phyloP scores from a whole-genome alignment of 2,888 invertebrate genomes.

The Stenodema calcarata region DNA sequence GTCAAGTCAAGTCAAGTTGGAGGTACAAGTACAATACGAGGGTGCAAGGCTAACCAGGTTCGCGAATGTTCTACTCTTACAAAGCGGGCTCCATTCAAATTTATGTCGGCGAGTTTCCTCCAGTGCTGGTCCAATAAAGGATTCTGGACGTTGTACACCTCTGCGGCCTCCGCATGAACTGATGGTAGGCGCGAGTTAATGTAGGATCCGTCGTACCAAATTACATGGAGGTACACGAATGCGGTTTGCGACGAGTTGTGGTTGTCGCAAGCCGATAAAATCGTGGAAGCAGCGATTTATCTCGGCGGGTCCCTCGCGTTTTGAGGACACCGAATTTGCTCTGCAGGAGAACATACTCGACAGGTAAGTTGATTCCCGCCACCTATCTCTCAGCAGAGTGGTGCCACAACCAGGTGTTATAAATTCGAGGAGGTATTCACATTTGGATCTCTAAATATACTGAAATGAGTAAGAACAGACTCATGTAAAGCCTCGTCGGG shows the following conservation, averaged over 20 bases:
- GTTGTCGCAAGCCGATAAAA: background rate
- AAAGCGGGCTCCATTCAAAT: background rate
- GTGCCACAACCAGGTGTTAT: no score
- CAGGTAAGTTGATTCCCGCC: background rate
- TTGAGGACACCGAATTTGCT: background rate
- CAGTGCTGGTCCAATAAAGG: background rate
- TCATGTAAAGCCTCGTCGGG: no score
- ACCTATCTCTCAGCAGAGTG: background rate
- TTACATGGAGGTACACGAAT: background rate
- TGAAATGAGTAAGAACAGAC: no score
- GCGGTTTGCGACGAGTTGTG: background rate
- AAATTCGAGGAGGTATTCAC: no score
- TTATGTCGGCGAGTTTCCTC: background rate
- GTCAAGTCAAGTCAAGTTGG: background rate
- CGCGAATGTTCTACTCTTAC: background rate
- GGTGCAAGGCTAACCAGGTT: background rate
- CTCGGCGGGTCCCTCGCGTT: background rate
- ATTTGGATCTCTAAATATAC: no score
- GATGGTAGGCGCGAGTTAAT: background rate
- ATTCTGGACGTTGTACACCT: background rate
- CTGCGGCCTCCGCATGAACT: background rate
- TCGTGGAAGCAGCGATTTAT: background rate
- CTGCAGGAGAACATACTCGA: background rate
- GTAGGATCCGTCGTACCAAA: background rate
- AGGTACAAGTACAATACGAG: background rate